Evolutionary conservation across 2,113 vertebrate species (phyloP).

Genomic region (Atlantisia rogersi): DNA sequence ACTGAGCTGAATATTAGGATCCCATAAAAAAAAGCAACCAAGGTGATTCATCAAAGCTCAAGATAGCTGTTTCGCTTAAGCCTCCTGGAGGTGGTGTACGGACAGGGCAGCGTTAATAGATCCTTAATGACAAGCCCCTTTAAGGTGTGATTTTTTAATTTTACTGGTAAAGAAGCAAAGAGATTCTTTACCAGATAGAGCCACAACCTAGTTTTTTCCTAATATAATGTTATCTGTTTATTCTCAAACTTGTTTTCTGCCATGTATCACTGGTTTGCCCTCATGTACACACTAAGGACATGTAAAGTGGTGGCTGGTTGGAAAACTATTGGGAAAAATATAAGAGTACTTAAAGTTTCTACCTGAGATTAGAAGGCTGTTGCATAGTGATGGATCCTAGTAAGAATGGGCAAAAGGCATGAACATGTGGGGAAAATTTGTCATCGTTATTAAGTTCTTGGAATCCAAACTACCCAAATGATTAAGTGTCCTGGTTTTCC

Average conservation of each 20-base stretch:
- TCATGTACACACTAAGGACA: not conserved
- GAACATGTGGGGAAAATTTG: not conserved
- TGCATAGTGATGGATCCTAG: not conserved
- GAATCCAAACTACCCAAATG: not conserved
- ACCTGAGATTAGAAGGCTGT: not conserved
- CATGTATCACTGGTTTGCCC: not conserved
- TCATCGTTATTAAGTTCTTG: not conserved
- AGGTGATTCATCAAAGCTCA: constrained; percentile 34
- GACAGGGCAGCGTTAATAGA: not conserved
- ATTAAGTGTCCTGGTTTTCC: not conserved
- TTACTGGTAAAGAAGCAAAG: not conserved
- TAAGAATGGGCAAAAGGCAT: not conserved
- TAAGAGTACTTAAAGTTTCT: not conserved
- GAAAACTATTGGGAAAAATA: not conserved
- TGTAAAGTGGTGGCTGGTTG: not conserved
- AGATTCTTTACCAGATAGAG: not conserved
- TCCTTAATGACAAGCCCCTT: not conserved
- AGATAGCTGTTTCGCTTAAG: not conserved
- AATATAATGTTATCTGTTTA: not conserved
- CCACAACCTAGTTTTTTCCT: not conserved
- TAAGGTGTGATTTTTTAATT: not conserved
- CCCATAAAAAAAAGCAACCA: not conserved
- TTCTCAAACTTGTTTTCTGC: not conserved
- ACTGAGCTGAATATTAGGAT: constrained; percentile 14
- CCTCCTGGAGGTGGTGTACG: not conserved